Conservation (phyloP, 2,888 invertebrate genomes). For the Pasiphila rectangulata region DNA sequence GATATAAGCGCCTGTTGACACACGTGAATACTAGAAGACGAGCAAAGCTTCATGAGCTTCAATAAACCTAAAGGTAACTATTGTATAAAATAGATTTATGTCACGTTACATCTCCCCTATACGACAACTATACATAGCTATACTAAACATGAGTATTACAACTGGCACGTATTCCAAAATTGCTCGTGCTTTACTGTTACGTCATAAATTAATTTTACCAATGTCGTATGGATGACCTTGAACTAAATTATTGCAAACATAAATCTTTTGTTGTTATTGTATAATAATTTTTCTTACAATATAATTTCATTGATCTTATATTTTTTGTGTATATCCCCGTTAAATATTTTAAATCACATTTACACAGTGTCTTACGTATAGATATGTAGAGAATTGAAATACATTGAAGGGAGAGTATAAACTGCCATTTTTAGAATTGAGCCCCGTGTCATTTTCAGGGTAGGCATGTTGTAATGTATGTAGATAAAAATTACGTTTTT, state of each 20-base stretch:
- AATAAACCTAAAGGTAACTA: conserved; percentile 37
- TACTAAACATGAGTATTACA: conserved; percentile 56
- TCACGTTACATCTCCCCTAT: conserved; percentile 45
- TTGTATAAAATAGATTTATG: conserved; percentile 77
- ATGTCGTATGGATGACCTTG: conserved; percentile 13
- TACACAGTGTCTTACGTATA: conserved; percentile 44
- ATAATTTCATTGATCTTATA: not conserved
- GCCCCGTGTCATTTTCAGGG: conserved; percentile 28
- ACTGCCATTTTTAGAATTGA: conserved; percentile 10
- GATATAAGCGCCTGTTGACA: conserved; percentile 51
- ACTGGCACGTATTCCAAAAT: conserved; percentile 32
- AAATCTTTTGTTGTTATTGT: not conserved
- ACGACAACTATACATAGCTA: conserved; percentile 56
- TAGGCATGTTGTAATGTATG: conserved; percentile 9
- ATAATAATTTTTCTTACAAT: not conserved
- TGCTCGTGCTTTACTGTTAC: conserved; percentile 22
- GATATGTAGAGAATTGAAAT: conserved; percentile 53
- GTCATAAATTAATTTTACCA: not conserved
- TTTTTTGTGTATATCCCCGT: not conserved
- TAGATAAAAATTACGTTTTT: conserved; percentile 1
- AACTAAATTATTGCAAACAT: not conserved
- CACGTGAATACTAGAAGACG: conserved; percentile 47
- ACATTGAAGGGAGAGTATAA: conserved; percentile 41
- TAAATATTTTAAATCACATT: conserved; percentile 12
- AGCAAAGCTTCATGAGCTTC: conserved; percentile 32